phyloP scores from a whole-genome alignment of 2,797 vertebrate genomes.

The Acridotheres tristis region DNA sequence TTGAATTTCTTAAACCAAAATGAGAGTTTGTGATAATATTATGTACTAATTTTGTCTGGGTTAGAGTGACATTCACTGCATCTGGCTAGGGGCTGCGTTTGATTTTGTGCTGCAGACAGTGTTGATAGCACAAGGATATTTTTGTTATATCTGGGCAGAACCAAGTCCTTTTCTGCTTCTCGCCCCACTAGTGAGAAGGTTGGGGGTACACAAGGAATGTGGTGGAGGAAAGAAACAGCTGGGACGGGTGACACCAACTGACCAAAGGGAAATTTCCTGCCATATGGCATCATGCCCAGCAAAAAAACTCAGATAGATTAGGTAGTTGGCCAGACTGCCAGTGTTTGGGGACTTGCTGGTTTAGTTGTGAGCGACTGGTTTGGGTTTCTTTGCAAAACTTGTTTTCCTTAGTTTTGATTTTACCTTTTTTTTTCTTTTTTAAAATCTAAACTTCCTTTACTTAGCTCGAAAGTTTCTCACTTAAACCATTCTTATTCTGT shows the following conservation, averaged over 20 bases:
- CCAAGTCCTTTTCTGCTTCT: not conserved
- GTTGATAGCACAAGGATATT: not conserved
- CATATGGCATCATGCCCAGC: too few relatives aligned
- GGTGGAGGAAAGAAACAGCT: not conserved
- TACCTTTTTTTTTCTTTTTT: too few relatives aligned
- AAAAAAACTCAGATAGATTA: not conserved
- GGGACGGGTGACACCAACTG: accelerated
- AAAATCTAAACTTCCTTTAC: not conserved
- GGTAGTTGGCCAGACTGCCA: accelerated
- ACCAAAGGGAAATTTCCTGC: not conserved
- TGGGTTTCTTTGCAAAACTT: not conserved
- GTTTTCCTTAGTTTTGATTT: not conserved
- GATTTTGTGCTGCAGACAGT: not conserved
- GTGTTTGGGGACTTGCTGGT: not conserved
- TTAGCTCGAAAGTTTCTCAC: not conserved
- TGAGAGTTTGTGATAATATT: not conserved
- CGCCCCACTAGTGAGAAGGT: not conserved
- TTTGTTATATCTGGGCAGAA: not conserved
- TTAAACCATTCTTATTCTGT: not conserved
- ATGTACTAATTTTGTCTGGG: not conserved
- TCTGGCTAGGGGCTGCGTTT: not conserved
- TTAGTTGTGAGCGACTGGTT: not conserved
- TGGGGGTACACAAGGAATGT: not conserved
- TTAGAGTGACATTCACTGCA: not conserved
- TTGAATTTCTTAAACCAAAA: not conserved